Base-by-base conservation (phyloP, 2,113 vertebrate genomes). In the Oryzias javanicus region DNA sequence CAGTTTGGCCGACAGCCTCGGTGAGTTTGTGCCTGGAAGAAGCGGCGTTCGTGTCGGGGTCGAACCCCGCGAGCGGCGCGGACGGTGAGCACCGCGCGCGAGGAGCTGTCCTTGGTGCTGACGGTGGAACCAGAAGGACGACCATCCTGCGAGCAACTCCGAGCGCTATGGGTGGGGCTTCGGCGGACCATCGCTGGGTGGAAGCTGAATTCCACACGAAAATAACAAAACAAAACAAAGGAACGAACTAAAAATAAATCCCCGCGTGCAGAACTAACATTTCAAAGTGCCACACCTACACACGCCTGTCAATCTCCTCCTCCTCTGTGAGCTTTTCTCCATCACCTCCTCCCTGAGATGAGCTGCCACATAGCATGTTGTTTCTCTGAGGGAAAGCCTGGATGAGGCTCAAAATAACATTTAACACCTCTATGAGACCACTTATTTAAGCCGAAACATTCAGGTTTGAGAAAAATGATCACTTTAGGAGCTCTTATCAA, bases 201-300 rank as follows among this genome's bases (percentile, higher is more conserved):
- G 53, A 35, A 29, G 12, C 50, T 17, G 50, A 59, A 44, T 24
- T 25, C 49, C 42, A 17, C 20, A 42, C 49, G 5, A 8, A 18
- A 15, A 22, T 6, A 59, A 48, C 15, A 48, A 14, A 1, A 44
- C 29, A 60, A 64, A n/a, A 55, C 49, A 59, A 6, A 27, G 25
- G 6, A 27, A 5, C 35, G 57, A 67, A 72, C 46, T 54, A n/a
- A 13, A 19, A 17, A 35, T 42, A 64, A 19, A 63, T n/a, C 42
- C 42, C 49, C 67, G 70, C 59, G 42, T 46, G 62, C 76, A 79
- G 75, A 89, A 81, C 79, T 73, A 70, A 70, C 12, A 35, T 35
- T 88, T 91, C 70, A 16, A 42, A 77, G 69, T 58, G 68, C 77
- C 86, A 88, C 86, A 81, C 88, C 88, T 78, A 77, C 75, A 63